Evolutionary conservation across 2,888 invertebrate species (phyloP), one percentile per base, ranked within the genome.

Genomic region (Clostera curtula): DNA sequence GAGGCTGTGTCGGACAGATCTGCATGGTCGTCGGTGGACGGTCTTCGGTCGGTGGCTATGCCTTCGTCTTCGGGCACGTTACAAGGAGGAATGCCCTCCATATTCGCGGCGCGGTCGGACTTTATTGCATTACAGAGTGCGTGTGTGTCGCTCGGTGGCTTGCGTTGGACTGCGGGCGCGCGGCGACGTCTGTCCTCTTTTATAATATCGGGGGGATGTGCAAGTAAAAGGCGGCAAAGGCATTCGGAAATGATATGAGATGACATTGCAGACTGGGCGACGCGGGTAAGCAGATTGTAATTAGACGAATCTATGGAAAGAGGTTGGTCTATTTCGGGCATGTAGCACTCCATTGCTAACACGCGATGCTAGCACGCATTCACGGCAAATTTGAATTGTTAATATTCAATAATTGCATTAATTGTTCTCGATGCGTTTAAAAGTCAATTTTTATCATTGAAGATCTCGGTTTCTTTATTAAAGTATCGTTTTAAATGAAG

Each of bases 1-100:
- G 89, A 88, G 18, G 85, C 89, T 46, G 87, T 85, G 66, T 90
- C 90, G 21, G 90, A 90, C 12, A 88, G 69, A 61, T 90, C 91
- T 17, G 87, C 87, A 22, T 88, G 88, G 49, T 90, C 89, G 55
- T 89, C 88, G 61, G 71, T 69, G 48, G 82, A 77, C 43, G 71
- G 73, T 47, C 80, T 74, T 39, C 77, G 75, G 64, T 80, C 82
- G 54, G 71, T 51, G 59, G 77, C 62, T 61, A 82, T 79, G 50
- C 83, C 83, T 61, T 83, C 83, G 45, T 70, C 82, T 50, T 80
- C 79, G 41, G 66, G 66, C 63, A 64, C 48, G 56, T 61, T 66
- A 58, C 56, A 52, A 46, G 67, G 64, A 60, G 63, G 61, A 47
- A 58, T 68, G 58, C 68, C 80, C 79, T 82, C 82, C 83, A 82